These are phyloP conservation scores for Caenorhabditis doughertyi DNA, from an alignment of 2,888 invertebrate genomes.

Conservation along the genomic window DNA sequence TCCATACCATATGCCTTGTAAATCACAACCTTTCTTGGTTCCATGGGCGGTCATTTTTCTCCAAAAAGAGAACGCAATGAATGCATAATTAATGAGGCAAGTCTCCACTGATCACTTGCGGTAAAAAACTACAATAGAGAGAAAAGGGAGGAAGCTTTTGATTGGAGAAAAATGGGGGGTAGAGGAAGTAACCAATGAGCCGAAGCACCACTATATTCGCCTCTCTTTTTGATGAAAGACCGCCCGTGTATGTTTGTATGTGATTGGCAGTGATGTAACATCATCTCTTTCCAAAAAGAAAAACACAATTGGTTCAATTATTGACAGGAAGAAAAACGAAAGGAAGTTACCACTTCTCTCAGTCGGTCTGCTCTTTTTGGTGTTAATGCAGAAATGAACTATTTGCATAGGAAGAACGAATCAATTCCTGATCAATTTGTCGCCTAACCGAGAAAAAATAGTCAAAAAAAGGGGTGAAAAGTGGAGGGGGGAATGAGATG, in stretches of 20 bases:
- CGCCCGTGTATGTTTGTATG: constrained; percentile 1
- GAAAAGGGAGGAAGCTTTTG: constrained; percentile 31
- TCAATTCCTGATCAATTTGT: not conserved
- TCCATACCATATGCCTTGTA: constrained; percentile 40
- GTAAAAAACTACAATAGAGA: constrained; percentile 54
- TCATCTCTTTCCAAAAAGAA: no score
- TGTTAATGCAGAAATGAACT: no score
- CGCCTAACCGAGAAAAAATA: not conserved
- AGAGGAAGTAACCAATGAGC: constrained; percentile 54
- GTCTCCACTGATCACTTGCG: constrained; percentile 34
- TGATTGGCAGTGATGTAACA: constrained; percentile 43
- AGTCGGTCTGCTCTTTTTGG: constrained; percentile 32
- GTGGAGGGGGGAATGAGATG: not conserved
- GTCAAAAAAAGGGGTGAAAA: not conserved
- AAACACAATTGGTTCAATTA: constrained; percentile 36
- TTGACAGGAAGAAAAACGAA: constrained; percentile 28
- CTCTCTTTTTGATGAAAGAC: not conserved
- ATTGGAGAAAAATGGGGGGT: constrained; percentile 6
- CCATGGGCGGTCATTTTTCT: constrained; percentile 23
- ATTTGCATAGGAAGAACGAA: not conserved
- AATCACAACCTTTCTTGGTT: constrained; percentile 25
- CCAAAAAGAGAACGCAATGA: constrained; percentile 34
- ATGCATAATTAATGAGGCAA: constrained; percentile 59
- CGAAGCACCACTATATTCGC: constrained; percentile 13
- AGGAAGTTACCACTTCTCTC: constrained; percentile 29